Conservation (phyloP, 2,888 invertebrate species). For the Acanthacorydalis orientalis region DNA sequence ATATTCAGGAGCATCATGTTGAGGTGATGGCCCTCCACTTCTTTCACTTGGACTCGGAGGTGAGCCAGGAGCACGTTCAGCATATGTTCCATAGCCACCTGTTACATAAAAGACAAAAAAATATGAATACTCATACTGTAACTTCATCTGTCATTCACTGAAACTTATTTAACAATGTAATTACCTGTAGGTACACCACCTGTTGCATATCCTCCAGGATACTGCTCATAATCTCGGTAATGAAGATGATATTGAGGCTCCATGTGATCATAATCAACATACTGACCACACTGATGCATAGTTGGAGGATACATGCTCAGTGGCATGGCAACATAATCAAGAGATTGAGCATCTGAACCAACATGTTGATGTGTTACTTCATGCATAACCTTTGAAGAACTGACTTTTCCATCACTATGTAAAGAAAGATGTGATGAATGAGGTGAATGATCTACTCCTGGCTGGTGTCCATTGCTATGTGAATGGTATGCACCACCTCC, state of each 20-base stretch:
- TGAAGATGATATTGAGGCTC: constrained; percentile 27
- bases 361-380: constrained; percentile 38
- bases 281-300: constrained; percentile 22
- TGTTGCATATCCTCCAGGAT: constrained; percentile 24
- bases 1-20: constrained; percentile 34
- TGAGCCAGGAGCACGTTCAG: constrained; percentile 9
- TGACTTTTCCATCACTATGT: constrained; percentile 41
- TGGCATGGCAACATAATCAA: constrained; percentile 34
- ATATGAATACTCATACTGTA: too few species aligned
- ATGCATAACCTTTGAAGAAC: constrained; percentile 50
- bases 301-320: constrained; percentile 21
- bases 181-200: constrained; percentile 26
- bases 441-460: constrained; percentile 28
- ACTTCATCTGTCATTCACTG: too few species aligned
- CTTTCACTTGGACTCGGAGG: constrained; percentile 39
- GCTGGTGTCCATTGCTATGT: constrained; percentile 45
- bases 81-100: too few species aligned
- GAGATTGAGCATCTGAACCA: constrained; percentile 33
- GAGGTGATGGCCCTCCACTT: constrained; percentile 35
- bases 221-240: constrained; percentile 18
- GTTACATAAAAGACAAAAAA: too few species aligned
- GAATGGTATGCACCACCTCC: constrained; percentile 24
- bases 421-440: constrained; percentile 35
- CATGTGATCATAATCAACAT: constrained; percentile 27
- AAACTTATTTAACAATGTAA: too few species aligned